These are phyloP conservation scores for Ochlodes sylvanus DNA, from an alignment of 2,888 invertebrate species.

Conservation along the genomic window DNA sequence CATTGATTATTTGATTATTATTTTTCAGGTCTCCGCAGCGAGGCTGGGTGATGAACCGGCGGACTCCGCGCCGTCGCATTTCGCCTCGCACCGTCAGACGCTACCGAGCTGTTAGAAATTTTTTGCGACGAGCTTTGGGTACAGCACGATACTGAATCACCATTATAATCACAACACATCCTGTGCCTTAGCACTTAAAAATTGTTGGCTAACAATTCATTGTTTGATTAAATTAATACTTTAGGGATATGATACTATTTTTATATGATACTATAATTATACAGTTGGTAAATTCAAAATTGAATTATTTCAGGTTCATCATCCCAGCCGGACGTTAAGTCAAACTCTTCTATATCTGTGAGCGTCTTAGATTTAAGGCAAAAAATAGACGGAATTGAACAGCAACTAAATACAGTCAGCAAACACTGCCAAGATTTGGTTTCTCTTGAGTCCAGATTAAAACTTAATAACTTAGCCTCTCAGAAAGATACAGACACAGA, in stretches of 20 bases:
- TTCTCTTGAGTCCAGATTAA: slow-evolving; percentile 51
- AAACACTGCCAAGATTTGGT: slow-evolving; percentile 60
- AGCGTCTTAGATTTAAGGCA: slow-evolving; percentile 70
- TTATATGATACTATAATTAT: no score
- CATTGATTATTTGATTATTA: neutral
- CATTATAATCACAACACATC: no score
- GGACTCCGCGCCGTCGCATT: slow-evolving; percentile 72
- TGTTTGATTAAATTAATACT: no score
- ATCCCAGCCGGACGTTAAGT: slow-evolving; percentile 67
- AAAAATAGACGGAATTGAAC: slow-evolving; percentile 65
- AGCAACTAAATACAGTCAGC: slow-evolving; percentile 63
- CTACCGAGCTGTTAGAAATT: slow-evolving; percentile 68
- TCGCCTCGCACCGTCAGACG: slow-evolving; percentile 72
- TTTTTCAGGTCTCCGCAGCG: neutral
- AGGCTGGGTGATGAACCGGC: slow-evolving; percentile 64
- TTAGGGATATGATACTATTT: no score
- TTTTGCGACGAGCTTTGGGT: slow-evolving; percentile 70
- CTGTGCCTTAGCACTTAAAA: no score
- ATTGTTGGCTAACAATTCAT: no score
- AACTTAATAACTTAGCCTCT: slow-evolving; percentile 44
- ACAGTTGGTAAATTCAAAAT: slow-evolving; percentile 22
- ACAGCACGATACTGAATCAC: slow-evolving; percentile 9
- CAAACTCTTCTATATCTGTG: slow-evolving; percentile 67
- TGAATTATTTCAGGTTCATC: slow-evolving; percentile 57
- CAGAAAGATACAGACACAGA: slow-evolving; percentile 43